Conservation (phyloP, 2,888 invertebrate genomes). For the Poecilobothrus nobilitatus region DNA sequence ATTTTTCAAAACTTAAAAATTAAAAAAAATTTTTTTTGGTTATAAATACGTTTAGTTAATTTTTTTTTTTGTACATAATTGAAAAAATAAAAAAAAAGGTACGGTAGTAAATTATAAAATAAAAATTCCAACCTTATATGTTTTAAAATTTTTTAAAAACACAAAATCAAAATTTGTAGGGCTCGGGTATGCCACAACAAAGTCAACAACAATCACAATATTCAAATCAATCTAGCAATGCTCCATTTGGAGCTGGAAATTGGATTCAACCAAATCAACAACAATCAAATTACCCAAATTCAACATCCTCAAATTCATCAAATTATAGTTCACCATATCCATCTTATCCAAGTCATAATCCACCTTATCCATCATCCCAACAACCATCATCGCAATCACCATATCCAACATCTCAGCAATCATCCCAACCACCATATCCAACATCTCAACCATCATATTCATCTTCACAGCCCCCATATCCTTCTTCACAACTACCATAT, state of each 20-base stretch:
- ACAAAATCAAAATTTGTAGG: slow-evolving; percentile 33
- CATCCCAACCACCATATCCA: slow-evolving; percentile 12
- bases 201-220: slow-evolving; percentile 29
- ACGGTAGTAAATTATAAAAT: too few species aligned
- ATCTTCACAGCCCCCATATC: slow-evolving; percentile 21
- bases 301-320: not conserved
- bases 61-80: too few species aligned
- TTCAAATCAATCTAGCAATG: slow-evolving; percentile 26
- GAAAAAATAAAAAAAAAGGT: too few species aligned
- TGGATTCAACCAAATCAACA: slow-evolving; percentile 27
- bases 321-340: slow-evolving; percentile 10
- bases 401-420: slow-evolving; percentile 22
- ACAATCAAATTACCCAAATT: not conserved
- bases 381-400: slow-evolving; percentile 17
- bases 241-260: slow-evolving; percentile 42
- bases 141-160: too few species aligned
- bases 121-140: too few species aligned
- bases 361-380: slow-evolving; percentile 11
- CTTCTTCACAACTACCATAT: slow-evolving; percentile 21
- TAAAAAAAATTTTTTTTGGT: too few species aligned
- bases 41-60: too few species aligned
- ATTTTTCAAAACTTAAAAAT: too few species aligned
- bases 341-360: slow-evolving; percentile 10
- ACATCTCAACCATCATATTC: slow-evolving; percentile 21
- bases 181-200: slow-evolving; percentile 37